A percentile compares a stretch with the other conserved stretches of the same genome.
phyloP scores from a whole-genome alignment of 2,888 invertebrate genomes.

The Trichogramma evanescens region DNA sequence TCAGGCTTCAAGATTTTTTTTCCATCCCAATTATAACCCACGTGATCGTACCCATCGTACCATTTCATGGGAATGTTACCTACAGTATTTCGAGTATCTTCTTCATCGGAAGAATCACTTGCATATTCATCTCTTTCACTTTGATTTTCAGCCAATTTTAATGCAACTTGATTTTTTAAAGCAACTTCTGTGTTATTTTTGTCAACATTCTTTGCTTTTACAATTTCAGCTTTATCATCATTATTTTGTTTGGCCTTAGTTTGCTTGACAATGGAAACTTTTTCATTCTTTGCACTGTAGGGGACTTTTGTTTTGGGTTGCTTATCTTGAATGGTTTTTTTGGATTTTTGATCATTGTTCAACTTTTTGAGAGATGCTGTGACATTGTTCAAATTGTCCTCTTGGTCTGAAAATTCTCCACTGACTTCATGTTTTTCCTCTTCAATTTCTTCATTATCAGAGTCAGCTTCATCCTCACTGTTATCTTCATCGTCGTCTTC shows the following conservation, averaged over 20 bases:
- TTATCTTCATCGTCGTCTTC: slow-evolving; percentile 29
- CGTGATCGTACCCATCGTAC: slow-evolving; percentile 93
- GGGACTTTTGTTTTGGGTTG: not conserved
- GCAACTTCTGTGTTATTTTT: not conserved
- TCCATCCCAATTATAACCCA: slow-evolving; percentile 92
- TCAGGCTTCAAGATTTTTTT: slow-evolving; percentile 79
- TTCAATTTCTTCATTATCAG: slow-evolving; percentile 15
- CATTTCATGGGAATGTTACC: slow-evolving; percentile 95
- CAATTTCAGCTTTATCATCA: slow-evolving; percentile 4
- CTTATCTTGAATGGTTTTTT: slow-evolving; percentile 8
- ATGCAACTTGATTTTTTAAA: no score
- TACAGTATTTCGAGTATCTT: slow-evolving; percentile 87
- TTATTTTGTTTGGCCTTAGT: slow-evolving; percentile 8
- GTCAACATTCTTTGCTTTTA: slow-evolving; percentile 1
- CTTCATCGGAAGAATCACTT: slow-evolving; percentile 88
- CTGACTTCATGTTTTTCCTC: slow-evolving; percentile 13
- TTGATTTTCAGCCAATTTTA: no score
- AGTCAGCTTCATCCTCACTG: slow-evolving; percentile 21
- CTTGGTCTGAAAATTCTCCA: slow-evolving; percentile 11
- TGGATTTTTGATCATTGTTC: slow-evolving; percentile 6
- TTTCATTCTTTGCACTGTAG: slow-evolving; percentile 6
- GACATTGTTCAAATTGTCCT: slow-evolving; percentile 12
- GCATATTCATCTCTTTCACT: slow-evolving; percentile 60
- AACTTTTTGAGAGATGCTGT: slow-evolving; percentile 4
- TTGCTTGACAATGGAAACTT: slow-evolving; percentile 13